Evolutionary conservation across 2,888 invertebrate species (phyloP), one percentile per base, ranked within the genome.

Genomic region (Cheilosia scutellata): DNA sequence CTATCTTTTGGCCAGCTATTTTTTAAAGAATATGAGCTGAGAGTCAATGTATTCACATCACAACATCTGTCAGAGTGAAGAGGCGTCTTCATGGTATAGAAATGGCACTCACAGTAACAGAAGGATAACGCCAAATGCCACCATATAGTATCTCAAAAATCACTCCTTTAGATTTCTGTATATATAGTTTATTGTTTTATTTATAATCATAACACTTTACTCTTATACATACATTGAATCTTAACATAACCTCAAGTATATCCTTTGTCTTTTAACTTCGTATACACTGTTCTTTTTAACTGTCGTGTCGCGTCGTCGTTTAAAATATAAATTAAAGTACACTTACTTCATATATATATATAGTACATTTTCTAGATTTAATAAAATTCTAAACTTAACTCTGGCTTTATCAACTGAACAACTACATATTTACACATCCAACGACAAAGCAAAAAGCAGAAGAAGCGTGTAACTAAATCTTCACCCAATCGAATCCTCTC

Each of bases 401-500:
- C 58, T 62, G 65, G 2, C 47, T 42, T 60, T 57, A 44, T 16
- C 62, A 53, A 71, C 60, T 27, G 68, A 66, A 74, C 47, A 70
- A 68, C 40, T 83, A 84, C 68, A 44, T 84, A 84, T 84, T 84
- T 84, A 84, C 84, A 84, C 44, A 40, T 57, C 20, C 62, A 70
- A 55, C 11, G 55, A 5, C 5, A 47, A 47, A 57, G 31, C 20
- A 75, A 65, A 65, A 68, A 66, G 44, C 7, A 13, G 31, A 49
- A 68, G 16, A 47, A 57, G 33, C n/a, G 7, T 31, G 7, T 11
- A 62, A 62, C 62, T 29, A 31, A 31, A 33, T 16, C 40, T 11
- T 13, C 13, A 37, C 9, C 16, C 20, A 0, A 47, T 20, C 20
- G 20, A 20, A 82, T 70, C 84, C 83, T 88, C 89, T 92, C 91